Evolutionary conservation across 2,888 invertebrate species (phyloP).

Genomic region (Drosophila imparisetae): DNA sequence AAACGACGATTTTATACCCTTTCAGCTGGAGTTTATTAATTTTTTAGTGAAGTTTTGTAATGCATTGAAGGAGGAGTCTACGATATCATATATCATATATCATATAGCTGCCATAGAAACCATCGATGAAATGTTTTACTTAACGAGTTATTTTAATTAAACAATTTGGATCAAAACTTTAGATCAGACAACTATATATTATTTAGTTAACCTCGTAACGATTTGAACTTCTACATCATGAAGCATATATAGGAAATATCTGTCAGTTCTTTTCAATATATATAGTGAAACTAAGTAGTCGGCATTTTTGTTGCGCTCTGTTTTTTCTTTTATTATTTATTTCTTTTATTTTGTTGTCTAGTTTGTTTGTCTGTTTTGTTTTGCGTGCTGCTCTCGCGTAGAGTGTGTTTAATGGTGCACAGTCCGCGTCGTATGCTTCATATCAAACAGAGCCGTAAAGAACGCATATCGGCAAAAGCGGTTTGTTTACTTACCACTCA

Average conservation of each 20-base stretch:
- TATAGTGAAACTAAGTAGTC: neutral
- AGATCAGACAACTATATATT: neutral
- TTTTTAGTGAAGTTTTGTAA: no score
- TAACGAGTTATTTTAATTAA: neutral
- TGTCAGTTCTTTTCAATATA: rapidly evolving
- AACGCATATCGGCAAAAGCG: slow-evolving; percentile 45
- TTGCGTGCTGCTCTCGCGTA: slow-evolving; percentile 26
- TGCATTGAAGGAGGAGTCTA: no score
- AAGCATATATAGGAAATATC: neutral
- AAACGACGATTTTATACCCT: slow-evolving; percentile 6
- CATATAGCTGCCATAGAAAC: neutral
- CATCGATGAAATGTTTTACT: neutral
- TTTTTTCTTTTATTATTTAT: neutral
- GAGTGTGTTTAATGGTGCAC: slow-evolving; percentile 46
- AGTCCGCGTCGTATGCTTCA: slow-evolving; percentile 43
- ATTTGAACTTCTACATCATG: neutral
- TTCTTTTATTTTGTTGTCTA: slow-evolving; percentile 5
- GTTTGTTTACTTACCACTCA: slow-evolving; percentile 60
- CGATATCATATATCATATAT: neutral
- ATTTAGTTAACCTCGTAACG: neutral
- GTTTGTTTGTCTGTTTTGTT: slow-evolving; percentile 21
- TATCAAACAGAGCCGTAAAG: slow-evolving; percentile 34
- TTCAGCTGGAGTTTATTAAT: neutral
- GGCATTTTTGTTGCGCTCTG: neutral
- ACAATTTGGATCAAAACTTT: neutral